These are phyloP conservation scores for Todiramphus chloris DNA, from an alignment of 2,113 vertebrate species.

Conservation along the genomic window DNA sequence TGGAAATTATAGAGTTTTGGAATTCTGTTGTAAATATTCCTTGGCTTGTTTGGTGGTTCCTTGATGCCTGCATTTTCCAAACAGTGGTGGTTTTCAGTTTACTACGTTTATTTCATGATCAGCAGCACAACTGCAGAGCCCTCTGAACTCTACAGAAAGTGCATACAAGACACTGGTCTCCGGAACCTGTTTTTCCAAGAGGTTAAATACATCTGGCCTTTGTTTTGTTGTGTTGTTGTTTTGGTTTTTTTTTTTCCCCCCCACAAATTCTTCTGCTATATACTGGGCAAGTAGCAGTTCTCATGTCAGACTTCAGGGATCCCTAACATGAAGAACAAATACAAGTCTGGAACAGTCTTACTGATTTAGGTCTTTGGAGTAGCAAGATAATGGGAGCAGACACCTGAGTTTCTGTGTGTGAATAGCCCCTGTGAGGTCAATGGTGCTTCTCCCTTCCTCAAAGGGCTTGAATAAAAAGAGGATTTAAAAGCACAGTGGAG, in stretches of 20 bases:
- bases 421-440: background rate
- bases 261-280: background rate
- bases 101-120: background rate
- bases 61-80: background rate
- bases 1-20: background rate
- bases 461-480: background rate
- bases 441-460: background rate
- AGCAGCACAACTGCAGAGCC: background rate
- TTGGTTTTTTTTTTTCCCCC: background rate
- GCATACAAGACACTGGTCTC: background rate
- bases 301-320: background rate
- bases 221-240: background rate
- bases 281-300: accelerated
- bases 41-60: background rate
- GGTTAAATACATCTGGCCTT: background rate
- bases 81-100: background rate
- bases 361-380: background rate
- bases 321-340: background rate
- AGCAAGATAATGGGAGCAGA: accelerated
- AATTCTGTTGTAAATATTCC: background rate
- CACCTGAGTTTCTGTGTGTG: accelerated
- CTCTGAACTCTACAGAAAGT: background rate
- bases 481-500: background rate
- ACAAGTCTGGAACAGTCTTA: background rate
- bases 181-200: background rate